Conservation (phyloP, 2,888 invertebrate genomes). For the Andrena flavipes region DNA sequence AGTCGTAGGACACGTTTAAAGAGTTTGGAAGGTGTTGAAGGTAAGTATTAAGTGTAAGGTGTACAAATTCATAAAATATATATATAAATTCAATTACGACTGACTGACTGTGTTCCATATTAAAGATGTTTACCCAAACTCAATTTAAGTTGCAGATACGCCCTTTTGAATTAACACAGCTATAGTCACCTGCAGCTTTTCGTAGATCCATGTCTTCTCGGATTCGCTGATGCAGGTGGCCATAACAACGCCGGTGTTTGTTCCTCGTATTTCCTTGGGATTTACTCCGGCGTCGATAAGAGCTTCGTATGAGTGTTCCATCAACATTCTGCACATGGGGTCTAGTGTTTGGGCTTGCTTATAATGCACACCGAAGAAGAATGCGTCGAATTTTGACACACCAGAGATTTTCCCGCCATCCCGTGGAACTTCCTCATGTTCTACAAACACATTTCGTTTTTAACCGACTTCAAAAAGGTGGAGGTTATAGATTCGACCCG, state of each 20-base stretch:
- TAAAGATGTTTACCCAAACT: no score
- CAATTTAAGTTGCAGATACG: no score
- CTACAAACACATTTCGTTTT: constrained; percentile 63
- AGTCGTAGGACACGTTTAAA: background rate
- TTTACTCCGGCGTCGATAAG: constrained; percentile 86
- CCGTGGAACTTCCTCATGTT: constrained; percentile 90
- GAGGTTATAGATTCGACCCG: no score
- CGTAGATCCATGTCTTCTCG: constrained; percentile 90
- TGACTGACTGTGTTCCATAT: no score
- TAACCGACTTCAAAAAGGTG: no score
- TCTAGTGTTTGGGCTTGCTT: constrained; percentile 87
- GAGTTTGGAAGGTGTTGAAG: no score
- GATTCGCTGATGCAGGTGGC: constrained; percentile 90
- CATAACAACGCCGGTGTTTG: constrained; percentile 90
- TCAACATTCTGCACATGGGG: constrained; percentile 87
- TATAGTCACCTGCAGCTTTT: constrained; percentile 87
- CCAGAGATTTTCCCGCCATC: constrained; percentile 90
- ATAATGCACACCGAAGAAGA: constrained; percentile 86
- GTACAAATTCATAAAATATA: no score
- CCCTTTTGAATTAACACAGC: no score
- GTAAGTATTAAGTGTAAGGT: no score
- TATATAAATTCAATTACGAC: no score
- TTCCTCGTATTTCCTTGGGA: constrained; percentile 88
- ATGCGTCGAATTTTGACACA: constrained; percentile 88
- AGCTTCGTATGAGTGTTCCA: constrained; percentile 88